phyloP scores from a whole-genome alignment of 1,140 invertebrate genomes.

The Schlechtendalia chinensis region DNA sequence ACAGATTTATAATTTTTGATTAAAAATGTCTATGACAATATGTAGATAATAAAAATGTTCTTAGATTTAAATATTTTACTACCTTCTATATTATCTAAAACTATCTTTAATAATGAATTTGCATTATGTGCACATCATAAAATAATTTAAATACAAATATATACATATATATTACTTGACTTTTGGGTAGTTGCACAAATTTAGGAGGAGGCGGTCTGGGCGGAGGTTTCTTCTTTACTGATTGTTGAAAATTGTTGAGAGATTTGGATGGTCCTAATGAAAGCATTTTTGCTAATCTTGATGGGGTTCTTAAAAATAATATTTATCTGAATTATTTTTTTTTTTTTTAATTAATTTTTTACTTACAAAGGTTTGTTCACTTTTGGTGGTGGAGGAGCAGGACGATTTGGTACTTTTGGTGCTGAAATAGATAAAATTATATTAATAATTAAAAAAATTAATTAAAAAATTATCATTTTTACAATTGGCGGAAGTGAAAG shows the following conservation, averaged over 20 bases:
- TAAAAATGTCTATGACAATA: too few relatives aligned
- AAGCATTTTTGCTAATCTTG: conserved; percentile 24
- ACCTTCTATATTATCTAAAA: too few relatives aligned
- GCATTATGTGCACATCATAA: too few relatives aligned
- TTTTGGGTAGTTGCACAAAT: conserved; percentile 52
- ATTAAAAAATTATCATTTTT: neutral
- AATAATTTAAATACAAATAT: too few relatives aligned
- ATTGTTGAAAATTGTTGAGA: conserved; percentile 23
- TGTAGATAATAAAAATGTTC: too few relatives aligned
- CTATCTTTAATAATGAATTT: too few relatives aligned
- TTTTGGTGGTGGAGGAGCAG: conserved; percentile 56
- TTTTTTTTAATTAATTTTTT: neutral
- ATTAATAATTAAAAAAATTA: neutral
- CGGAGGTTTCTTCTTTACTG: conserved; percentile 59
- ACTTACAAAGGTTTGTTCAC: conserved; percentile 34
- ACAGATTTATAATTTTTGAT: too few relatives aligned
- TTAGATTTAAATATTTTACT: too few relatives aligned
- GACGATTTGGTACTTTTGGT: conserved; percentile 57
- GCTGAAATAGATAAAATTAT: conserved; percentile 11
- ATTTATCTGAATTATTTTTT: neutral
- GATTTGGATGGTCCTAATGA: conserved; percentile 39
- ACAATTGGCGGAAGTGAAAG: conserved; percentile 32
- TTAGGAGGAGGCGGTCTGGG: conserved; percentile 61
- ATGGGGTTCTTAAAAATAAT: conserved; percentile 29
- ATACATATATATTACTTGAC: conserved; percentile 3